phyloP scores from a whole-genome alignment of 1,140 invertebrate genomes.

The Drosophila littoralis region DNA sequence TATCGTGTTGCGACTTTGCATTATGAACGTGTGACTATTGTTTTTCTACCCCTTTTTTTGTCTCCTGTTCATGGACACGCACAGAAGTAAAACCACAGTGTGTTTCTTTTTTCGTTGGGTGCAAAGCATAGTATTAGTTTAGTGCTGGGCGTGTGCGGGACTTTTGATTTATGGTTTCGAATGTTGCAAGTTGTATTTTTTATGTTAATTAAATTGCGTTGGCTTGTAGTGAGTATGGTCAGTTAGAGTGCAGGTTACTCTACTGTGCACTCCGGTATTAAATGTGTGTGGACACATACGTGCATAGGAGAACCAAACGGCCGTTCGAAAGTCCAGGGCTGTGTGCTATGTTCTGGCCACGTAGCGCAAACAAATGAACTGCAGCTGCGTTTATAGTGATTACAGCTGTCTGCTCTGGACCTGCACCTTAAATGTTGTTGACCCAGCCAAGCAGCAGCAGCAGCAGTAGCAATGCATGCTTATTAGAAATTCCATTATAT shows the following conservation, averaged over 20 bases:
- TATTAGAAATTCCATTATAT: conserved; percentile 82
- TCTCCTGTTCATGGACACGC: conserved; percentile 8
- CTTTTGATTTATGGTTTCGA: conserved; percentile 71
- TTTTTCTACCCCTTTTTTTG: conserved; percentile 41
- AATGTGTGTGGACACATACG: not conserved
- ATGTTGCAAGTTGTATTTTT: conserved; percentile 68
- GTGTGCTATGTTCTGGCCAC: conserved; percentile 7
- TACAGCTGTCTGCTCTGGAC: conserved; percentile 21
- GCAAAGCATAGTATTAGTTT: conserved; percentile 48
- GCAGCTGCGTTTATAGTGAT: conserved; percentile 51
- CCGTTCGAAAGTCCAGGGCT: not conserved
- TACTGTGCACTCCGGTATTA: conserved; percentile 34
- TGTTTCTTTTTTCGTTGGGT: conserved; percentile 12
- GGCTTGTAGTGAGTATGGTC: conserved; percentile 8
- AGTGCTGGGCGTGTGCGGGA: conserved; percentile 52
- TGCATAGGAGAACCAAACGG: not conserved
- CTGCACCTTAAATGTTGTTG: conserved; percentile 58
- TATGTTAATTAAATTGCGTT: conserved; percentile 78
- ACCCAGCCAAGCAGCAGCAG: conserved; percentile 43
- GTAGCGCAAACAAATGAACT: conserved; percentile 55
- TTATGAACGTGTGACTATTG: conserved; percentile 11
- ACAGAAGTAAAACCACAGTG: conserved; percentile 8
- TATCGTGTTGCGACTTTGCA: not conserved
- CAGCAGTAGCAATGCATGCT: conserved; percentile 38
- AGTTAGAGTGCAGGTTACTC: conserved; percentile 51